Evolutionary conservation across 2,113 vertebrate species (phyloP), one percentile per base, ranked within the genome.

Genomic region (Perccottus glenii): DNA sequence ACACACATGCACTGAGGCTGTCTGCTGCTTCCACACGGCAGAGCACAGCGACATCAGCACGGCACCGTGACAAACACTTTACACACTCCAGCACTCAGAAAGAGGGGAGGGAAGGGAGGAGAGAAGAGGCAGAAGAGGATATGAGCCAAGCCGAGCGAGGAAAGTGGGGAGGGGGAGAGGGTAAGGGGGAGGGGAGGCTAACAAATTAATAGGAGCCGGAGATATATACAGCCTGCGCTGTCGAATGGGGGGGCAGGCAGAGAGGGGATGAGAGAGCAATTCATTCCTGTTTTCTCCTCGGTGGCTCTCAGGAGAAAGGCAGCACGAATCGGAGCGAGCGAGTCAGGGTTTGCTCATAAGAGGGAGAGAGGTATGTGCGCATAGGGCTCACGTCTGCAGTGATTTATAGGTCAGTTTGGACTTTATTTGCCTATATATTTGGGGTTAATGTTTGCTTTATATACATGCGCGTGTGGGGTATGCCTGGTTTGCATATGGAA

Each of bases 11-110:
- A 33, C 43, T n/a, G 14, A 71, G 78, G 65, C 86, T 81, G 75
- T 78, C 84, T 87, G 79, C 62, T 9, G 75, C 80, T 83, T 83
- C 80, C 65, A 72, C 71, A 81, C 70, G 75, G 84, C 83, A 67
- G 87, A 80, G 78, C 82, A 86, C 80, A 84, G 85, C 85, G 75
- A 87, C 87, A 87, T 87, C 84, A 77, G 81, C 86, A 85, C 85
- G 85, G 82, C 87, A 84, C 86, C 86, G 83, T 88, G 89, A 89
- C 87, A 89, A 90, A 87, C 86, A 89, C 89, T 88, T 89, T 89
- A 87, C 89, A 87, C 85, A 89, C 88, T 88, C 84, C 83, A 83
- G 81, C 84, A 85, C 82, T 85, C 85, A 83, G 89, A 77, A 8
- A 82, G 75, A 68, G 85, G 78, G 77, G 68, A 61, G 81, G 76